phyloP scores from a whole-genome alignment of 37 sponge, comb jelly and placozoan species.

The Halichondria panicea region DNA sequence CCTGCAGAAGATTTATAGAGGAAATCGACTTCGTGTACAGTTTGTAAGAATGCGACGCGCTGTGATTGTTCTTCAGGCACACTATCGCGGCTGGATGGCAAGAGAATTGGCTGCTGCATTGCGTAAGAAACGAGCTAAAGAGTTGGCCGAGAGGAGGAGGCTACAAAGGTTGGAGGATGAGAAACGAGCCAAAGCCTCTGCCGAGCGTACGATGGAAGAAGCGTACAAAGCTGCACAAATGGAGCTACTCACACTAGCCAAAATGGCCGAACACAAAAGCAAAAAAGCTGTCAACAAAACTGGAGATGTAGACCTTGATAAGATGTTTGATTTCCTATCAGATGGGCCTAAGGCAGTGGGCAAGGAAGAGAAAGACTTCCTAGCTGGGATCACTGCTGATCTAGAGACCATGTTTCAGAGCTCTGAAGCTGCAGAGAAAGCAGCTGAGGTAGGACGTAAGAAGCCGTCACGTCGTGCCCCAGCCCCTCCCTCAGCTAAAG shows the following conservation, averaged over 20 bases:
- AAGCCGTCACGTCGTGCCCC: constrained; percentile 57
- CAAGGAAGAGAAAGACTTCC: constrained; percentile 57
- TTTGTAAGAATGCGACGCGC: constrained; percentile 76
- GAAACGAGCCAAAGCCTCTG: constrained; percentile 53
- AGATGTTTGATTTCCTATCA: constrained; percentile 81
- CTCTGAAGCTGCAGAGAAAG: constrained; percentile 45
- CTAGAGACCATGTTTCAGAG: constrained; percentile 68
- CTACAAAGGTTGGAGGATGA: constrained; percentile 68
- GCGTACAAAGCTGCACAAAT: constrained; percentile 78
- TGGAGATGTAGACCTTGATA: constrained; percentile 79
- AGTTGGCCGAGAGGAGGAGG: constrained; percentile 67
- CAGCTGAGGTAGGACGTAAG: constrained; percentile 13
- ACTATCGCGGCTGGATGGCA: constrained; percentile 84
- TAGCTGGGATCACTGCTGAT: constrained; percentile 53
- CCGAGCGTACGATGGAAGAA: constrained; percentile 65
- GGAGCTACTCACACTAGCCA: constrained; percentile 85
- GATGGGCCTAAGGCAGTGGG: constrained; percentile 56
- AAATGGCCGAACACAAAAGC: constrained; percentile 82
- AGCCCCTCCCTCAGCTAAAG: constrained; percentile 15
- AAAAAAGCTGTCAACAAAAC: constrained; percentile 44
- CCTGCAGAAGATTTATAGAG: constrained; percentile 79
- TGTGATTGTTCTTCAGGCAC: constrained; percentile 79
- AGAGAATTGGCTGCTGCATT: constrained; percentile 79
- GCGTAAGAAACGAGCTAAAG: constrained; percentile 60
- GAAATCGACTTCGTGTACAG: constrained; percentile 51